These are phyloP conservation scores for Dasysyrphus tricinctus DNA, from an alignment of 2,888 invertebrate species.

Conservation along the genomic window DNA sequence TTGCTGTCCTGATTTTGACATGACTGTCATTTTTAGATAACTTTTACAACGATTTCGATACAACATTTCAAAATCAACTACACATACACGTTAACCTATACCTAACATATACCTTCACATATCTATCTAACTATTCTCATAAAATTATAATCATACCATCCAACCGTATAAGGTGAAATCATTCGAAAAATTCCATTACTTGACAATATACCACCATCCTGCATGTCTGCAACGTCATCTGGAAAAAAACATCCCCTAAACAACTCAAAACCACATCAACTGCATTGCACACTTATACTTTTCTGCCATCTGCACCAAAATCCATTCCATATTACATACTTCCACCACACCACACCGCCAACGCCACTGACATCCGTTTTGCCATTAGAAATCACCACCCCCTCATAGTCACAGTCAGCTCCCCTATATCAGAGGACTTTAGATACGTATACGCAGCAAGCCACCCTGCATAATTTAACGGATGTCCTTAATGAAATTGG, in stretches of 20 bases:
- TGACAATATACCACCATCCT: conserved; percentile 60
- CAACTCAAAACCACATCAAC: conserved; percentile 74
- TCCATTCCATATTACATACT: conserved; percentile 46
- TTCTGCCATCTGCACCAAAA: conserved; percentile 69
- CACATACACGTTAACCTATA: background rate
- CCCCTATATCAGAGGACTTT: conserved; percentile 11
- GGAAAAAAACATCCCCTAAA: conserved; percentile 57
- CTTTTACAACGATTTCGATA: background rate
- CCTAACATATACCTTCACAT: background rate
- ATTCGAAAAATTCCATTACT: conserved; percentile 75
- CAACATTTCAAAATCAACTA: conserved; percentile 7
- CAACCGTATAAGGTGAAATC: conserved; percentile 66
- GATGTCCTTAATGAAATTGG: conserved; percentile 82
- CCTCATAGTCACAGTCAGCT: conserved; percentile 11
- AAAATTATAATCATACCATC: conserved; percentile 56
- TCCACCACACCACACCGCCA: conserved; percentile 27
- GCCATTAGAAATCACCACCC: conserved; percentile 71
- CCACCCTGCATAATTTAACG: conserved; percentile 81
- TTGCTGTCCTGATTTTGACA: background rate
- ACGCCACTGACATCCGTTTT: conserved; percentile 63
- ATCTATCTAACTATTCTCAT: conserved; percentile 18
- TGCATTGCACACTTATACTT: conserved; percentile 74
- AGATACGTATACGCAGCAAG: conserved; percentile 73
- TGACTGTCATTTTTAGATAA: background rate
- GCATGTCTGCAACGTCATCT: conserved; percentile 71